Evolutionary conservation across 2,113 vertebrate genomes (phyloP), one percentile per base, ranked within the genome.

Genomic region (Cochlearius cochlearius): DNA sequence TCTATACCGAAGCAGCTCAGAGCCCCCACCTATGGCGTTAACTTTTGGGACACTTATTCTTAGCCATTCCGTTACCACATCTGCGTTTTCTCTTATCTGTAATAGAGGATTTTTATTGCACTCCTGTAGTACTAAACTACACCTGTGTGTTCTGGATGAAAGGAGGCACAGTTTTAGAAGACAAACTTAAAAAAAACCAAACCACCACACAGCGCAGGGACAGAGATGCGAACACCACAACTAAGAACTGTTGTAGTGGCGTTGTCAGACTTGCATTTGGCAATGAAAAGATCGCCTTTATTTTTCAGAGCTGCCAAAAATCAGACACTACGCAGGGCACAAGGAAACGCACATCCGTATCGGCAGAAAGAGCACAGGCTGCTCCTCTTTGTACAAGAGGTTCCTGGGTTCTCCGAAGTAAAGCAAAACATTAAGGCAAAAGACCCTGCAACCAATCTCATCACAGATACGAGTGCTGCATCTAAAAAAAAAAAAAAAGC

Each of bases 1-100:
- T 76, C 95, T 75, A 38, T 11, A 86, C n/a, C 86, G 4, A 58
- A 39, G 34, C 4, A 81, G 84, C 77, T 85, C 62, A 17, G 4
- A 2, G 43, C 59, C 82, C 83, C 88, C 88, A 88, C 95, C 96
- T 88, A 41, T 80, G 94, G 86, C 78, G 81, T 69, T 72, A 67
- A 55, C 43, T 79, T 86, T 22, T 20, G 45, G 21, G 34, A 25
- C 50, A 38, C 72, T 92, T 96, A 96, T 95, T 96, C 92, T 94
- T 94, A 93, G 97, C 41, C 58, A 4, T 53, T 52, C 88, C 13
- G 58, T 63, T 56, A 67, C 59, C 64, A 26, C 88, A 38, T 6
- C 91, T 75, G 94, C 2, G 3, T n/a, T 49, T 36, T 50, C 82
- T 71, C 78, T 74, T 62, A 77, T 41, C 78, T 58, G 2, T 8